Base-by-base conservation (phyloP, 2,113 vertebrate species). In the Nycticryphes semicollaris region DNA sequence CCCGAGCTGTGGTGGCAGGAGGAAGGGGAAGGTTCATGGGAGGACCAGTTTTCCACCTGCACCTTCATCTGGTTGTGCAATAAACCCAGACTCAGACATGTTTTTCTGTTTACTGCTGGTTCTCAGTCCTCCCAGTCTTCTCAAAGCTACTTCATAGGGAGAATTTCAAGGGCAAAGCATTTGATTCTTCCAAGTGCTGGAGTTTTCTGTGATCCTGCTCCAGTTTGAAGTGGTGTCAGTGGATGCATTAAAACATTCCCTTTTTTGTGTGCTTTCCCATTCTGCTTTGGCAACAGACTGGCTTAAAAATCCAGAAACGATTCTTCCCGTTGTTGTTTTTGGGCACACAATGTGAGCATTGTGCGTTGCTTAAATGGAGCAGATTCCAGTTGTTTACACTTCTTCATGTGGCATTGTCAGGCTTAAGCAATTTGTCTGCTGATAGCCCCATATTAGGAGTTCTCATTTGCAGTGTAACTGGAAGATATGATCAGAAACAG, bases 391-490 rank as follows among this genome's bases (percentile, higher is more conserved):
- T 96, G 94, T 97, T 97, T 97, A 97, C 93, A 83, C 87, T 91
- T 87, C 90, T 96, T 59, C 94, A 69, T 54, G 94, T 74, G 91
- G 84, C 93, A 91, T 94, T 94, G 95, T 97, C 24, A 94, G 84
- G 81, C 87, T 96, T 23, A 59, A 91, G 94, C 94, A 93, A 94
- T 94, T 95, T 95, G 69, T 60, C 92, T 95, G 94, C 87, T 87
- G 87, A 91, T 94, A 94, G 96, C 74, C 94, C 95, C 96, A 96
- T 97, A 96, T 95, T 96, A 95, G 96, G 96, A 96, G 94, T 86
- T 97, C 91, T 97, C 67, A 59, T 96, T 28, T 91, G 93, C 91
- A 83, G 78, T 43, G 7, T 56, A 77, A 56, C 67, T 89, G 89
- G 87, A 14, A 67, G 91, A 94, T 93, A 39, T 94, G 92, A 96